phyloP scores from a whole-genome alignment of 2,888 invertebrate species.

The Macrosiphum euphorbiae region DNA sequence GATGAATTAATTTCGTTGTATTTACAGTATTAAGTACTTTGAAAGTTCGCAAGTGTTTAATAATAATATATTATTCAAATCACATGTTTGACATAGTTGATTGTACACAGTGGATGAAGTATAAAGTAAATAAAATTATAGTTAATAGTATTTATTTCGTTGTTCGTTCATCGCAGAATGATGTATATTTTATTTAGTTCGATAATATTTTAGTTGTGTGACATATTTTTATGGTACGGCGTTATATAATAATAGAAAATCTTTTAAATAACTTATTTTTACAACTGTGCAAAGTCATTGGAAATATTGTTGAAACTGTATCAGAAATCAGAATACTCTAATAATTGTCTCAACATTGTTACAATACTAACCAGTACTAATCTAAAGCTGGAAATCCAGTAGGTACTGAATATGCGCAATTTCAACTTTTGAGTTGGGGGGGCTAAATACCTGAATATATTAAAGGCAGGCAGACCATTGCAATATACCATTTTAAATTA shows the following conservation, averaged over 20 bases:
- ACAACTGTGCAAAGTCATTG: not conserved
- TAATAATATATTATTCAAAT: not conserved
- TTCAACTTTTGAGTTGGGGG: no score
- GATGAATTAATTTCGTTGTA: not conserved
- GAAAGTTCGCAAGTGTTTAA: not conserved
- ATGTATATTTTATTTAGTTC: not conserved
- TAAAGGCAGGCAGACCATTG: no score
- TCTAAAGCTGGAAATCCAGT: no score
- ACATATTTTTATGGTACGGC: not conserved
- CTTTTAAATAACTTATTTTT: not conserved
- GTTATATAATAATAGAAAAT: not conserved
- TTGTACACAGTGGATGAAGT: not conserved
- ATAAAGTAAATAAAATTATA: not conserved
- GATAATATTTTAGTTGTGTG: not conserved
- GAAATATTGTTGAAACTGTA: not conserved
- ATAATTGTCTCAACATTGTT: no score
- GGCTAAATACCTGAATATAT: no score
- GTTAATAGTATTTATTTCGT: not conserved
- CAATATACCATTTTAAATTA: no score
- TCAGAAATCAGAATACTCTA: no score
- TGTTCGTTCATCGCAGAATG: not conserved
- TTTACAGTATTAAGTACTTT: slow-evolving; percentile 12
- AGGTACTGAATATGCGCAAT: no score
- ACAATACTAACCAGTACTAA: no score
- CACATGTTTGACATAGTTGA: not conserved